Base-by-base conservation (phyloP, 1,140 invertebrate species). In the Lepidurus packardi region DNA sequence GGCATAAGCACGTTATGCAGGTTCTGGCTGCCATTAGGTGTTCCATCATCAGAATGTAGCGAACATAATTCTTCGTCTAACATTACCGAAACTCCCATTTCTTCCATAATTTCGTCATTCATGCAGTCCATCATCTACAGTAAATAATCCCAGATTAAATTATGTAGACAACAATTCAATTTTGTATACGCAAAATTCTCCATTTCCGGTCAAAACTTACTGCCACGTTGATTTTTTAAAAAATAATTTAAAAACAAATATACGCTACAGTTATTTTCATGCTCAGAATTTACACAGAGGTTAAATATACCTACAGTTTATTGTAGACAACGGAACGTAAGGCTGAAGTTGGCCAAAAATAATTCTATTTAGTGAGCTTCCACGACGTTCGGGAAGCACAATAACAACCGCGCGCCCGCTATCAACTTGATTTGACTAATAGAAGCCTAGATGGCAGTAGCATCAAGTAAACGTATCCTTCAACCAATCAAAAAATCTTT, bases 21-120 rank as follows among this genome's bases (percentile, higher is more conserved):
- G 16, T 42, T 42, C n/a, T 24, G 13, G 53, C 7, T 45, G 16
- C 79, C 34, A 42, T 25, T 45, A 53, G 73, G 34, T 9, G 78
- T 73, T 43, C 8, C 43, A 43, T 43, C 45, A n/a, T 43, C 16
- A 11, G 42, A 9, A 11, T 41, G 11, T n/a, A 3, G 47, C 42
- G 47, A 9, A 73, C 45, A 43, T 43, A 74, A 76, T 24, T 79
- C 84, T 79, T 86, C 84, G 7, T 85, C 85, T 21, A 87, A 78
- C 83, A 86, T 86, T 41, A 73, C 44, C 73, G 85, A 82, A 5
- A 87, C 86, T 16, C 86, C 86, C 84, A 86, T 85, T 42, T 87
- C 86, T 79, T 86, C 84, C 78, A 87, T 80, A 73, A 87, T 85
- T 77, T 86, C 86, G 21, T 11, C 53, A 43, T 65, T 65, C 21